Evolutionary conservation across 2,113 vertebrate genomes (phyloP).

Genomic region (Ibidorhyncha struthersii): DNA sequence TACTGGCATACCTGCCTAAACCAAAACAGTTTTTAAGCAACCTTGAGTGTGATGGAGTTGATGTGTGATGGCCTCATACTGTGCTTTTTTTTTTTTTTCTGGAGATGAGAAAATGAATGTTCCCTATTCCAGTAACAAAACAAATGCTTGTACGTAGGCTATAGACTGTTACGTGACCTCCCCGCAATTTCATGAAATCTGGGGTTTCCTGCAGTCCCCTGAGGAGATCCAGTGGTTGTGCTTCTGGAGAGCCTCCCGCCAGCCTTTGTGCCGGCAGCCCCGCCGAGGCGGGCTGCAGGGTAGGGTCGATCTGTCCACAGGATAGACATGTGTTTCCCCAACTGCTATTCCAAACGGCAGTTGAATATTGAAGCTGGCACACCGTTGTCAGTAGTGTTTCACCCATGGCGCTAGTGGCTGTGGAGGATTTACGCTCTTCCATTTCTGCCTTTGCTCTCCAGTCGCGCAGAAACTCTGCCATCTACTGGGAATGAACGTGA

Average conservation of each 20-base stretch:
- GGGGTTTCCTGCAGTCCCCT: fast-evolving
- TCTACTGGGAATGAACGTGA: conserved; percentile 94
- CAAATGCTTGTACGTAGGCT: fast-evolving
- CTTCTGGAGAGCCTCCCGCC: neutral
- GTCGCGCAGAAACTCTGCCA: conserved; percentile 98
- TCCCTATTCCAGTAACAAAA: neutral
- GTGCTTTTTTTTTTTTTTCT: neutral
- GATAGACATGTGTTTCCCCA: neutral
- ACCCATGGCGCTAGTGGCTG: fast-evolving
- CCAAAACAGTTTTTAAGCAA: fast-evolving
- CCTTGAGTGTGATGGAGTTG: neutral
- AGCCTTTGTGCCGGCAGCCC: neutral
- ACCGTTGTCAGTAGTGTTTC: neutral
- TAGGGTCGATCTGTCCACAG: neutral
- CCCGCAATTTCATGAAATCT: too few relatives aligned
- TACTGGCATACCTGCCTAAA: neutral
- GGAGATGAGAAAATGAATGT: neutral
- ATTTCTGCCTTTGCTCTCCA: conserved; percentile 29
- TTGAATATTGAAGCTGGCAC: neutral
- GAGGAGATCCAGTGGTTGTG: neutral
- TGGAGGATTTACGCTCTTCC: neutral
- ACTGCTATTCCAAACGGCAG: fast-evolving
- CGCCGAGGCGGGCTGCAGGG: too few relatives aligned
- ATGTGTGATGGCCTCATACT: neutral
- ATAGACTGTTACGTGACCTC: neutral